Conservation (phyloP, 2,797 vertebrate species). For the Sebastes baramenuke region DNA sequence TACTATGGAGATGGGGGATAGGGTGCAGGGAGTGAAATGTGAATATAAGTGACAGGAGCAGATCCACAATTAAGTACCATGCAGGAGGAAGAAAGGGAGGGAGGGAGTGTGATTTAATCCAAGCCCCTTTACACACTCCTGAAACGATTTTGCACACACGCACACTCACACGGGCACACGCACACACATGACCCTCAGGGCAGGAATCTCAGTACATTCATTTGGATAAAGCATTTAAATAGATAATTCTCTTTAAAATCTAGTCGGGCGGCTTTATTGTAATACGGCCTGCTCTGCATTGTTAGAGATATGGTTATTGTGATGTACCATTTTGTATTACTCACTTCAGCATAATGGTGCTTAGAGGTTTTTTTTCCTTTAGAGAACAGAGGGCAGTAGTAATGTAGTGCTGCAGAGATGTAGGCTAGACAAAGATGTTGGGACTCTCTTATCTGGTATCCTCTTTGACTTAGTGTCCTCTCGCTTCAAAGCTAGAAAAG, state of each 20-base stretch:
- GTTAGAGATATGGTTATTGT: conserved; percentile 1
- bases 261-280: neutral
- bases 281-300: conserved; percentile 5
- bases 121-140: conserved; percentile 12
- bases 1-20: conserved; percentile 46
- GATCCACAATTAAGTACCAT: conserved; percentile 57
- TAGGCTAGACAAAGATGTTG: neutral
- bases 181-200: neutral
- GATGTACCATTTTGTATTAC: neutral
- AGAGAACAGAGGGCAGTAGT: neutral
- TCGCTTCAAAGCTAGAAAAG: neutral
- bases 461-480: neutral
- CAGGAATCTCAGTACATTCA: conserved; percentile 14
- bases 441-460: neutral
- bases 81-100: neutral
- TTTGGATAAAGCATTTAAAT: conserved; percentile 32
- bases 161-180: neutral
- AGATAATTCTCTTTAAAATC: conserved; percentile 28
- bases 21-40: conserved; percentile 50
- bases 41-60: conserved; percentile 71
- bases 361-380: neutral
- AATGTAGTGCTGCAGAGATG: neutral
- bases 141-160: neutral
- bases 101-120: conserved; percentile 19
- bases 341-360: neutral